Evolutionary conservation across 2,797 vertebrate species (phyloP).

Genomic region (Heterohyrax brucei): DNA sequence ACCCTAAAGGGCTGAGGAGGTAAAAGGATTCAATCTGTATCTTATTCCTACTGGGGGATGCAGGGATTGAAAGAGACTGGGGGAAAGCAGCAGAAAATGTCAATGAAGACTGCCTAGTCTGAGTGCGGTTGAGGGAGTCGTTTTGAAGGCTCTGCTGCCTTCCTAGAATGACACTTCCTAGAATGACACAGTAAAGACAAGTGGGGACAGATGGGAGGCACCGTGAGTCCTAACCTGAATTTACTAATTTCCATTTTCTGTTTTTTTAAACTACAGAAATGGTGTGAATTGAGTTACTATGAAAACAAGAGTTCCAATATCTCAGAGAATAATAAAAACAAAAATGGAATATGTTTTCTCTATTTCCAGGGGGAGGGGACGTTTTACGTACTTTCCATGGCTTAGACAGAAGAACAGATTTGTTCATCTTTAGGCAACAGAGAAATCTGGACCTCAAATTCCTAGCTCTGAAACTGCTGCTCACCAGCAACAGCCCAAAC

Average conservation of each 20-base stretch:
- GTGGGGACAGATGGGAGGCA: background rate
- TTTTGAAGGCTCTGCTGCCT: background rate
- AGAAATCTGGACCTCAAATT: conserved; percentile 37
- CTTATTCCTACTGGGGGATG: background rate
- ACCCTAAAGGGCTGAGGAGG: background rate
- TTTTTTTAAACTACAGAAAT: conserved; percentile 8
- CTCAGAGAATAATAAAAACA: conserved; percentile 26
- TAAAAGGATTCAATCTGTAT: background rate
- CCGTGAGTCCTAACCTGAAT: background rate
- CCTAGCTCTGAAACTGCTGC: background rate
- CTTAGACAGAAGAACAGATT: background rate
- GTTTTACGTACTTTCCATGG: background rate
- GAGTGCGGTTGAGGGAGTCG: background rate
- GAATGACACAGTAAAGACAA: background rate
- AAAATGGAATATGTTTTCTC: background rate
- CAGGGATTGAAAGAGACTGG: background rate
- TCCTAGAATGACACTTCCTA: background rate
- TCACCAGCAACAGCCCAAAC: conserved; percentile 23
- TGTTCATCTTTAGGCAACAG: background rate
- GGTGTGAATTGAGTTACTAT: background rate
- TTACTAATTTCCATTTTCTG: background rate
- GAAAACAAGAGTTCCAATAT: conserved; percentile 23
- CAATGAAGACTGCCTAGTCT: too few species aligned
- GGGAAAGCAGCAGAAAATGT: background rate
- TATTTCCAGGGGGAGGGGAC: background rate